Percentiles rank a stretch among this genome's conserved stretches.
These are phyloP conservation scores for Myrmophylax atrothorax DNA, from an alignment of 2,113 vertebrate species.

Conservation along the genomic window DNA sequence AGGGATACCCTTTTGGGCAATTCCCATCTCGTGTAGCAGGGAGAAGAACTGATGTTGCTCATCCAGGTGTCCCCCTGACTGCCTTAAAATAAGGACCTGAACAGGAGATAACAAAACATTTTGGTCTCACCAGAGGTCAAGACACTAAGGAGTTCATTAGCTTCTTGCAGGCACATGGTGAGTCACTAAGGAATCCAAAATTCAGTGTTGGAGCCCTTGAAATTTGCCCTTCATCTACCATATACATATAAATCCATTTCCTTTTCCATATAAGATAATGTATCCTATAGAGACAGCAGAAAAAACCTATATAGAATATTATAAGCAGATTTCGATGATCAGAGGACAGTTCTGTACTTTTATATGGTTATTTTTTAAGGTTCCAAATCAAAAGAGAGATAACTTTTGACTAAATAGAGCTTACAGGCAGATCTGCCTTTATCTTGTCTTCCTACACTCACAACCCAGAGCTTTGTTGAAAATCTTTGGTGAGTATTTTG, in stretches of 20 bases:
- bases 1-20: not conserved
- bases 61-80: not conserved
- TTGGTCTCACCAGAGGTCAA: accelerated
- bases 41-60: not conserved
- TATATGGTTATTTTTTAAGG: not conserved
- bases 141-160: not conserved
- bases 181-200: not conserved
- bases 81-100: not conserved
- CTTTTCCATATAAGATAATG: not conserved
- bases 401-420: not conserved
- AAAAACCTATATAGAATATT: not conserved
- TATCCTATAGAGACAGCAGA: not conserved
- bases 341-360: not conserved
- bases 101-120: not conserved
- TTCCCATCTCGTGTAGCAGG: accelerated
- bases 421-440: conserved; percentile 19
- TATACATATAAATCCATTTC: not conserved
- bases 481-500: conserved; percentile 21
- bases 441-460: not conserved
- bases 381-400: not conserved
- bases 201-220: not conserved
- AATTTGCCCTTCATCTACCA: not conserved
- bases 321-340: conserved; percentile 3
- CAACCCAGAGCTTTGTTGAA: not conserved
- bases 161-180: not conserved